These are phyloP conservation scores for Delia radicum DNA, from an alignment of 1,140 invertebrate genomes.

Conservation along the genomic window DNA sequence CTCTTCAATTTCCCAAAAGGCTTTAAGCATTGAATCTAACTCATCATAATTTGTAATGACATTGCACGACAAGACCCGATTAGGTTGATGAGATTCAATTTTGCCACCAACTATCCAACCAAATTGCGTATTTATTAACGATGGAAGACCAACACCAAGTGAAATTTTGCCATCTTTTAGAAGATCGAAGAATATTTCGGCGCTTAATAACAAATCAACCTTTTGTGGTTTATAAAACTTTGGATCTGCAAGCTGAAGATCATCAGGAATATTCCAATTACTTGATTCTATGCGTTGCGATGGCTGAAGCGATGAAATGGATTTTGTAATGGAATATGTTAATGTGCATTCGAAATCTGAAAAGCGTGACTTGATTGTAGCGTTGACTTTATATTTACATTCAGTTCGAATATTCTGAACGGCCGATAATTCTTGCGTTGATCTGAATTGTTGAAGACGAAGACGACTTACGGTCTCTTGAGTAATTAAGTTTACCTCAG, in stretches of 20 bases:
- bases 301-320: not conserved
- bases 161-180: not conserved
- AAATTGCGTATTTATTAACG: not conserved
- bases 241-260: not conserved
- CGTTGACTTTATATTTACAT: not conserved
- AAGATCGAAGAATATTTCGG: not conserved
- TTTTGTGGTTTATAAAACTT: not conserved
- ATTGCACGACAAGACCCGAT: not conserved
- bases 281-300: not conserved
- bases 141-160: not conserved
- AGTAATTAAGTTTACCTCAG: slow-evolving; percentile 17
- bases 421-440: not conserved
- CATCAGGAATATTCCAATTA: not conserved
- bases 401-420: not conserved
- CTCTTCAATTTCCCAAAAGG: not conserved
- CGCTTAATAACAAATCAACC: not conserved
- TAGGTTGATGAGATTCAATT: not conserved
- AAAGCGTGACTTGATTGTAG: not conserved
- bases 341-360: not conserved
- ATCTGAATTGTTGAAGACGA: not conserved
- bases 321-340: not conserved
- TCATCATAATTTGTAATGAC: not conserved
- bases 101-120: slow-evolving; percentile 2
- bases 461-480: not conserved
- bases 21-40: not conserved